Conservation (phyloP, 1,140 invertebrate species). For the Drosophila auraria region DNA sequence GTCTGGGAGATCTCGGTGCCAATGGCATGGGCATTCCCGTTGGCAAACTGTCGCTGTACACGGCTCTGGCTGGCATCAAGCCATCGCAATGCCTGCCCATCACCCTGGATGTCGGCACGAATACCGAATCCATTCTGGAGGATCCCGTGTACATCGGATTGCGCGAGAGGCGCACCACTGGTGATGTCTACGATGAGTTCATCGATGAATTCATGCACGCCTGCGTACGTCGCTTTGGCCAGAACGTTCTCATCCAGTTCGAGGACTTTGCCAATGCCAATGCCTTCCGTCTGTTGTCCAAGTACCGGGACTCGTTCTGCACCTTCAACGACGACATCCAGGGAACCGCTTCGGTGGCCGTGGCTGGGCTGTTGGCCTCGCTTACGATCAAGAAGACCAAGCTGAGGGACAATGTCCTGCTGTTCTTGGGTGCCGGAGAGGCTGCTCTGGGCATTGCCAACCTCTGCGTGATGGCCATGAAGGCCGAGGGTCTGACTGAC, state of each 20-base stretch:
- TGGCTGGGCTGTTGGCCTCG: constrained; percentile 95
- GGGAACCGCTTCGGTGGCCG: constrained; percentile 96
- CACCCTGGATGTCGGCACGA: constrained; percentile 97
- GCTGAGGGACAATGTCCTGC: constrained; percentile 93
- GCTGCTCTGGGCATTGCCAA: constrained; percentile 95
- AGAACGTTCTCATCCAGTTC: constrained; percentile 95
- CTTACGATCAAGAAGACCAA: constrained; percentile 92
- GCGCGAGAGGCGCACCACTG: constrained; percentile 93
- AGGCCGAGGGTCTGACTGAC: constrained; percentile 89
- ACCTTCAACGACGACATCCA: constrained; percentile 99
- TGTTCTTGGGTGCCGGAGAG: constrained; percentile 98
- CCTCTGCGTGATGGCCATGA: constrained; percentile 95
- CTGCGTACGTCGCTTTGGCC: constrained; percentile 93
- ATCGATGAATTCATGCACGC: constrained; percentile 99
- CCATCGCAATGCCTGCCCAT: constrained; percentile 96
- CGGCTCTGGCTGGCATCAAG: constrained; percentile 96
- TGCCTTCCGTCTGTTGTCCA: constrained; percentile 95
- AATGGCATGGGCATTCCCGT: constrained; percentile 99
- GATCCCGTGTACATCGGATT: constrained; percentile 98
- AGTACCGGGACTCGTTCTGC: constrained; percentile 94
- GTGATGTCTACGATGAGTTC: constrained; percentile 95
- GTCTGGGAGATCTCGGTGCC: constrained; percentile 96
- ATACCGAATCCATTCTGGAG: constrained; percentile 93
- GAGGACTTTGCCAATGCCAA: constrained; percentile 99
- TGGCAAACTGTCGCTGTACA: constrained; percentile 97